Evolutionary conservation across 2,797 vertebrate genomes (phyloP).

Genomic region (Denticeps clupeoides): DNA sequence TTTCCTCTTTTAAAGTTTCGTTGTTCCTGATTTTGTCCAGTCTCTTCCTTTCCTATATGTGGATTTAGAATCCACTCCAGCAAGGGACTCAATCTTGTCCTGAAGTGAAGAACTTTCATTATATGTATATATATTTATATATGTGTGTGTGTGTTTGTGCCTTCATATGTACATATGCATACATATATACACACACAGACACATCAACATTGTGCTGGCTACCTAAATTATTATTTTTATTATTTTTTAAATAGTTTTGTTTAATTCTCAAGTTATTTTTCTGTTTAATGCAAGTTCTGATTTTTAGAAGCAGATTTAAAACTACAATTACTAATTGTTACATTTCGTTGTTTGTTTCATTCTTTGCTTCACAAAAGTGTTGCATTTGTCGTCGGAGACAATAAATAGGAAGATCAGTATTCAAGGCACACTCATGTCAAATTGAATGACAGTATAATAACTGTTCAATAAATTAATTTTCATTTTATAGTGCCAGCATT

Average conservation of each 20-base stretch:
- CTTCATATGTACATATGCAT: constrained; percentile 60
- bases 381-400: constrained; percentile 90
- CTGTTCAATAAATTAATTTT: constrained; percentile 83
- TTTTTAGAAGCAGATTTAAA: constrained; percentile 44
- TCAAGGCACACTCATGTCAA: constrained; percentile 98
- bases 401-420: constrained; percentile 96
- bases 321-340: constrained; percentile 26
- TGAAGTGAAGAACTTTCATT: constrained; percentile 51
- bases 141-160: constrained; percentile 46
- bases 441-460: constrained; percentile 90
- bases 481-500: constrained; percentile 89
- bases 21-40: constrained; percentile 80
- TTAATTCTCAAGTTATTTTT: constrained; percentile 22
- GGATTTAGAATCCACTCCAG: constrained; percentile 41
- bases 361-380: constrained; percentile 60
- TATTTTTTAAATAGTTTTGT: constrained; percentile 50
- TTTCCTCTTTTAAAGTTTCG: constrained; percentile 50
- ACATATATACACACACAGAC: constrained; percentile 60
- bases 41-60: constrained; percentile 50
- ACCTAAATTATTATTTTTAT: constrained; percentile 70
- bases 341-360: constrained; percentile 36
- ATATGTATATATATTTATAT: constrained; percentile 46
- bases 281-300: constrained; percentile 34
- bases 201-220: constrained; percentile 77
- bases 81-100: constrained; percentile 43